Base-by-base conservation (phyloP, 2,797 vertebrate genomes). In the Leucoraja ocellata region DNA sequence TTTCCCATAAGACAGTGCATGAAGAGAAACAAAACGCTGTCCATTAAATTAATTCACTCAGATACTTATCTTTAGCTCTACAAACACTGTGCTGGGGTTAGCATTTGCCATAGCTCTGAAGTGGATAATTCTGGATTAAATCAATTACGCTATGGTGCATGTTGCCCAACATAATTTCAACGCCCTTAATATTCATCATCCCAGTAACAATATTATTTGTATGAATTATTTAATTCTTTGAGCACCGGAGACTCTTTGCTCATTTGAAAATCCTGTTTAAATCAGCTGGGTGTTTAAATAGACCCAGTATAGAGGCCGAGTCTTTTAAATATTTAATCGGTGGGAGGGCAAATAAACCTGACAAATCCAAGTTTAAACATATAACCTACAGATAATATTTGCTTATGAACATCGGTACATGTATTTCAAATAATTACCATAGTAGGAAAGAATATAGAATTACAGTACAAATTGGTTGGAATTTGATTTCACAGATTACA, bases 251-350 rank as follows among this genome's bases (percentile, higher is more conserved):
- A 78, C 36, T 14, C n/a, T 65, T 88, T 88, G 58, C 84, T 65
- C 61, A n/a, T 68, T 88, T 68, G 14, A 36, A 65, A 68, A 63
- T 88, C 32, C 84, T n/a, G 65, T 88, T 88, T 36, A 88, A 88
- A 65, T 18, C 61, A 88, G 32, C 63, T 65, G 14, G 58, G 46
- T 68, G 16, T 68, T 68, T 68, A 65, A 65, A 65, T 65, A 32
- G 16, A 36, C n/a, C 84, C 61, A 65, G 14, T 32, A 32, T 88
- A n/a, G 63, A 65, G 28, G 18, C 28, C 63, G 36, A 68, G 3
- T 21, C 32, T 88, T 14, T 88, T 88, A 32, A 16, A 68, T 65
- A 68, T 68, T 36, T 88, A 88, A 8, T 9, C 68, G 16, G 84
- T 32, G 63, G 21, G 28, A 88, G 4, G 63, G 63, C n/a, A 68